Conservation (phyloP, 1,140 invertebrate genomes). For the Drosophila micromelanica region DNA sequence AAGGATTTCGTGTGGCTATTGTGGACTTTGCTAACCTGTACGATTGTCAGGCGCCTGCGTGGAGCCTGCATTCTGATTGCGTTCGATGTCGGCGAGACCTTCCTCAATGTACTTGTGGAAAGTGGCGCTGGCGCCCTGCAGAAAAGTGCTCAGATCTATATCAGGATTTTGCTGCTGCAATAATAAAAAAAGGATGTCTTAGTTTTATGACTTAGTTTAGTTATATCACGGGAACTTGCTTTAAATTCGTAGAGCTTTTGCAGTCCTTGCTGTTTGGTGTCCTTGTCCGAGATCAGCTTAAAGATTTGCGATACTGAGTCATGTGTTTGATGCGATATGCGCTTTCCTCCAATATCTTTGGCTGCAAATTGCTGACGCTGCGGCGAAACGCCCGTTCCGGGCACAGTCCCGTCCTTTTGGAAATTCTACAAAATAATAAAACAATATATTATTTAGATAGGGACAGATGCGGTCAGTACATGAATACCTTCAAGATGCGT, state of each 20-base stretch:
- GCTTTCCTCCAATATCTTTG: slow-evolving; percentile 85
- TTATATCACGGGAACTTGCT: slow-evolving; percentile 62
- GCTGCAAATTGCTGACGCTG: slow-evolving; percentile 62
- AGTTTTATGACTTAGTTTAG: too few relatives aligned
- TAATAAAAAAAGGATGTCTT: neutral
- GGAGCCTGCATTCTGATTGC: slow-evolving; percentile 52
- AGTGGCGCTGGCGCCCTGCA: slow-evolving; percentile 94
- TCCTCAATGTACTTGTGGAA: slow-evolving; percentile 97
- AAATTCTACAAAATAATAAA: slow-evolving; percentile 62
- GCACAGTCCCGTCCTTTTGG: slow-evolving; percentile 72
- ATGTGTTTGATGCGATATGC: slow-evolving; percentile 86
- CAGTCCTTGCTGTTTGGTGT: slow-evolving; percentile 94
- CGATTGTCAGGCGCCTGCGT: slow-evolving; percentile 62
- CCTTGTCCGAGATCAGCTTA: slow-evolving; percentile 95
- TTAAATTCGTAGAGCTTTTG: slow-evolving; percentile 94
- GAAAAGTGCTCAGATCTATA: slow-evolving; percentile 95
- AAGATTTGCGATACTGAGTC: slow-evolving; percentile 95
- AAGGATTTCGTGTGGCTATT: slow-evolving; percentile 6
- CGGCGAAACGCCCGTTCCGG: slow-evolving; percentile 56
- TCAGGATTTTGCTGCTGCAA: slow-evolving; percentile 92
- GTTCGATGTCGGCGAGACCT: slow-evolving; percentile 91
- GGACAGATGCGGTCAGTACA: neutral
- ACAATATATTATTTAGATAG: neutral
- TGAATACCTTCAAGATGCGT: slow-evolving; percentile 89
- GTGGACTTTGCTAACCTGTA: slow-evolving; percentile 40